A percentile compares a stretch with the other conserved stretches of the same genome.
phyloP scores from a whole-genome alignment of 2,888 invertebrate species.

The Andrena hattorfiana region DNA sequence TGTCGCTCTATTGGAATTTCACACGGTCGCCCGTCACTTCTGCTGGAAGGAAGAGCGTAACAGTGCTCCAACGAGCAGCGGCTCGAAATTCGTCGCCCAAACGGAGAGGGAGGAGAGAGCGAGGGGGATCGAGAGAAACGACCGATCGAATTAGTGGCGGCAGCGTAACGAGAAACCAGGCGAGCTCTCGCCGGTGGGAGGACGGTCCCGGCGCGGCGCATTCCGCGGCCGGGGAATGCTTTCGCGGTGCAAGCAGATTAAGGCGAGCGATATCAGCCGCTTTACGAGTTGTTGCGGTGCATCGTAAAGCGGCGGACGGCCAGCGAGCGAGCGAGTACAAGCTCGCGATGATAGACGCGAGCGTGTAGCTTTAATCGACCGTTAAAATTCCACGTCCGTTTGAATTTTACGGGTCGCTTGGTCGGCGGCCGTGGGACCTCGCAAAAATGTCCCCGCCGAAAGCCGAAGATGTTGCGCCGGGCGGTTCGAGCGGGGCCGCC shows the following conservation, averaged over 20 bases:
- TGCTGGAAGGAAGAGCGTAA: no score
- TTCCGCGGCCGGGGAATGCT: conserved; percentile 48
- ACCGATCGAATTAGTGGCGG: conserved; percentile 34
- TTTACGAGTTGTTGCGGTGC: conserved; percentile 53
- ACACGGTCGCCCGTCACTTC: no score
- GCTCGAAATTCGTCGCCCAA: no score
- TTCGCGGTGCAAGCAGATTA: conserved; percentile 52
- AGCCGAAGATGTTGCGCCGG: not conserved
- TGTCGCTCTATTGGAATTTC: no score
- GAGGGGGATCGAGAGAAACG: conserved; percentile 9
- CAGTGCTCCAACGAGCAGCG: no score
- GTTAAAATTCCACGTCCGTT: conserved; percentile 51
- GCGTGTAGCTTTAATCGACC: conserved; percentile 41
- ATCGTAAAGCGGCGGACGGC: conserved; percentile 25
- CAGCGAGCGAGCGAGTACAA: not conserved
- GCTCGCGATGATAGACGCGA: conserved; percentile 30
- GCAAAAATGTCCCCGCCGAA: not conserved
- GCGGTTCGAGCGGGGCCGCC: not conserved
- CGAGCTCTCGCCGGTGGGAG: conserved; percentile 13
- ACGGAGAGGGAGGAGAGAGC: not conserved
- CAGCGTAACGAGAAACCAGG: conserved; percentile 29
- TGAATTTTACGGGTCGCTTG: conserved; percentile 35
- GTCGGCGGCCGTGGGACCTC: not conserved
- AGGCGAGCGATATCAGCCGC: conserved; percentile 48
- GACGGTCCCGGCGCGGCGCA: conserved; percentile 21